Evolutionary conservation across 2,888 invertebrate genomes (phyloP), one percentile per base, ranked within the genome.

Genomic region (Philereme transversata): DNA sequence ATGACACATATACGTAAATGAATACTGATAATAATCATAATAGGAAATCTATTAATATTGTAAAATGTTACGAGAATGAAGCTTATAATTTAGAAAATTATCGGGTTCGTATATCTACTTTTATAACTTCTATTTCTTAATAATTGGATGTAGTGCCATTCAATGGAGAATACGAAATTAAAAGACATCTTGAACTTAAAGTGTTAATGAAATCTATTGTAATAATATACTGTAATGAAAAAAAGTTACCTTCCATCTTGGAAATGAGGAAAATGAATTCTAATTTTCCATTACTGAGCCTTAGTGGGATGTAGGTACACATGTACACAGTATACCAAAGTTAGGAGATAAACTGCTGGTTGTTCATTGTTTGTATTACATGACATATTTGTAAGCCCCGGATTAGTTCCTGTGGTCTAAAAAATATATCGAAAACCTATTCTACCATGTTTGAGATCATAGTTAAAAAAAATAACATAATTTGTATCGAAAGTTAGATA

Each of bases 271-370:
- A 74, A 69, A 74, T 69, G 47, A 66, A 62, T 57, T 55, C 57
- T 61, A 51, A 64, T 66, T 64, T 70, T 79, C 79, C 75, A 59
- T 51, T 55, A 79, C 80, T 78, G 80, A 81, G 75, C 78, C 82
- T 64, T 79, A 83, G 83, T 76, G 82, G 83, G 83, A 79, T 74
- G 80, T 82, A 81, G 77, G 77, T 82, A 78, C 75, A 81, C 79
- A 79, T 38, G 83, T 86, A 86, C 86, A 87, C 87, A 86, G 91
- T 90, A 92, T 92, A 93, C 92, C 92, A 93, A 93, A 93, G 92
- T 87, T 93, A 93, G 91, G 76, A 81, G 82, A 84, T 90, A 90
- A 86, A 88, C 84, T 82, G 79, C 79, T 80, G 84, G 81, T 79
- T 79, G 78, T 81, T 77, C 73, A 77, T 72, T 81, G 77, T 82